phyloP scores from a whole-genome alignment of 2,797 vertebrate genomes.

The Vultur gryphus region DNA sequence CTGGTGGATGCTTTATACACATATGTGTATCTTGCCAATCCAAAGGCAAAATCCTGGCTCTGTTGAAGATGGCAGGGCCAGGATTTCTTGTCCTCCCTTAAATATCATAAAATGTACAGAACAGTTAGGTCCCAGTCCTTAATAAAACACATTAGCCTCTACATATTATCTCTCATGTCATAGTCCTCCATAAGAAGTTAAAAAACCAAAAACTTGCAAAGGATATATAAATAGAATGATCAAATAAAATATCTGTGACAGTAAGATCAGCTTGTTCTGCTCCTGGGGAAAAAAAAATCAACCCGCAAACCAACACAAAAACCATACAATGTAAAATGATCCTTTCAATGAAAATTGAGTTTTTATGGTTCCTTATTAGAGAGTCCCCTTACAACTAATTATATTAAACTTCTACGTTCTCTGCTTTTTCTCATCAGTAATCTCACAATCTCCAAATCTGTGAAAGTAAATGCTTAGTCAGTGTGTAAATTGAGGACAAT shows the following conservation, averaged over 20 bases:
- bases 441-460: conserved; percentile 44
- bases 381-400: conserved; percentile 54
- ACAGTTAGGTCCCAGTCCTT: neutral
- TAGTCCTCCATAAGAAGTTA: neutral
- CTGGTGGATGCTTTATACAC: neutral
- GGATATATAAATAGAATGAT: conserved; percentile 24
- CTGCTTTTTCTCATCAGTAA: conserved; percentile 58
- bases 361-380: conserved; percentile 44
- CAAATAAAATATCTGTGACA: conserved; percentile 9
- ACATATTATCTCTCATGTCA: neutral
- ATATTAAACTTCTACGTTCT: conserved; percentile 48
- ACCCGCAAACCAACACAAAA: neutral
- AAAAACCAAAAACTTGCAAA: conserved; percentile 20
- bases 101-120: neutral
- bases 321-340: neutral
- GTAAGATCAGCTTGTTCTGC: neutral
- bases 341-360: conserved; percentile 38
- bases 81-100: neutral
- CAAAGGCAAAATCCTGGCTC: neutral
- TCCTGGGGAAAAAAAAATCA: accelerated
- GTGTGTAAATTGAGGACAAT: conserved; percentile 67
- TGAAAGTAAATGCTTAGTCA: conserved; percentile 67
- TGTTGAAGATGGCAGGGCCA: neutral
- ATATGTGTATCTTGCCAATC: neutral
- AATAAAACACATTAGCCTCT: neutral